A percentile compares a stretch with the other conserved stretches of the same genome.
Evolutionary conservation across 2,113 vertebrate genomes (phyloP).

Genomic region (Balaeniceps rex): DNA sequence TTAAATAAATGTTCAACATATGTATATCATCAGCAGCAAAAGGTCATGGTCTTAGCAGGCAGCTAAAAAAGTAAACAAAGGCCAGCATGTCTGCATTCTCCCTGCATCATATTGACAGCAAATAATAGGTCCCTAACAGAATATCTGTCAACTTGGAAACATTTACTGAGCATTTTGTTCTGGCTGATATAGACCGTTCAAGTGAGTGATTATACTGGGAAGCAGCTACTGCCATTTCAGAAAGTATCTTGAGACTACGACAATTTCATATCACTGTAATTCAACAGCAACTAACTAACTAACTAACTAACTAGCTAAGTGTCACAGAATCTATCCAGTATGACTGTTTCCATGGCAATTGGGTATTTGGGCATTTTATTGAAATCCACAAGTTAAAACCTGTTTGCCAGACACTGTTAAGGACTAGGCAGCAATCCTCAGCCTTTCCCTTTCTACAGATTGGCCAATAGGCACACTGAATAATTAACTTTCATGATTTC

Average conservation of each 20-base stretch:
- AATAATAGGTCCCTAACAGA: slow-evolving; percentile 33
- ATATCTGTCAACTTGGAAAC: slow-evolving; percentile 32
- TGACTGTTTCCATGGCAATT: slow-evolving; percentile 73
- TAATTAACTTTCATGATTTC: slow-evolving; percentile 44
- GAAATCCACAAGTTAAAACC: slow-evolving; percentile 48
- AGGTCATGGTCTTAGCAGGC: neutral
- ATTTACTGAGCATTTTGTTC: slow-evolving; percentile 17
- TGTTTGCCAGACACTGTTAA: neutral
- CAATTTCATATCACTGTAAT: slow-evolving; percentile 59
- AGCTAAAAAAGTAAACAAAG: slow-evolving; percentile 27
- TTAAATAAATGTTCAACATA: slow-evolving; percentile 55
- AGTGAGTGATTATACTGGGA: slow-evolving; percentile 57
- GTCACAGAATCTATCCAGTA: slow-evolving; percentile 39
- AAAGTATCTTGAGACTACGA: slow-evolving; percentile 38
- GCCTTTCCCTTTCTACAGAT: neutral
- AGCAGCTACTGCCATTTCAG: slow-evolving; percentile 40
- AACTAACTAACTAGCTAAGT: slow-evolving; percentile 1
- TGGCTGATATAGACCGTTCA: slow-evolving; percentile 11
- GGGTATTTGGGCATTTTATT: slow-evolving; percentile 43
- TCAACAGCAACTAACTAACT: slow-evolving; percentile 11
- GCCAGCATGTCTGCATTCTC: neutral
- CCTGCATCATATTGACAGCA: slow-evolving; percentile 7
- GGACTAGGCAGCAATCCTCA: neutral
- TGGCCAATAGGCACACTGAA: neutral
- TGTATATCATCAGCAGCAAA: neutral